Base-by-base conservation (phyloP, 2,888 invertebrate species). In the Meiosimyza decipiens region DNA sequence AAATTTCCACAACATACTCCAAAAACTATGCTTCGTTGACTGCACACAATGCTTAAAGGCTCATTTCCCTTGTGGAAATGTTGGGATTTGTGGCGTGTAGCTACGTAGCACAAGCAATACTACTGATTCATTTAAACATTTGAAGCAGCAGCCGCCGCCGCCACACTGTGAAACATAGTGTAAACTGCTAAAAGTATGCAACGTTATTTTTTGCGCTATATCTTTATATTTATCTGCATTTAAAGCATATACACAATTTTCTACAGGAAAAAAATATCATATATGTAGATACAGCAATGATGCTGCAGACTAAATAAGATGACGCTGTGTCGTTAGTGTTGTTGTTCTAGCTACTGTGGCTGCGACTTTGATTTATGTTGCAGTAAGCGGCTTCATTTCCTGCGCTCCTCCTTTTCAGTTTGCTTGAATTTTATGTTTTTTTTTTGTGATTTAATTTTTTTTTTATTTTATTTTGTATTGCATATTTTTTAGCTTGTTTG, bases 301-400 rank as follows among this genome's bases (percentile, higher is more conserved):
- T 60, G 22, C 18, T 60, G 7, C 18, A 60, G 33, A 9, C 28
- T 60, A 22, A 60, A 60, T 18, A 18, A 49, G 47, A 57, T 59
- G 68, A 47, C 40, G 55, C 28, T 62, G 28, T 51, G 51, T 40
- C 12, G 22, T 59, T 50, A 50, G 49, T 71, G 71, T 50, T 71
- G 65, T 60, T 59, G 57, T 66, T 54, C 5, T 33, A 11, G 55
- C 47, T 54, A 33, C 33, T 64, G n/a, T 62, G 57, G 33, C 55
- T 33, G 60, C 18, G 47, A 47, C 60, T 63, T 68, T 70, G 70
- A 70, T 70, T 70, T 70, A 70, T 70, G 63, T 63, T 70, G 63
- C 70, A 54, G 63, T 70, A 70, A 70, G 70, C 70, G 62, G 63
- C 54, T 54, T 28, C 63, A 63, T 70, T 70, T 70, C 70, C 70